phyloP scores from a whole-genome alignment of 2,888 invertebrate species.

The Netelia virgata region DNA sequence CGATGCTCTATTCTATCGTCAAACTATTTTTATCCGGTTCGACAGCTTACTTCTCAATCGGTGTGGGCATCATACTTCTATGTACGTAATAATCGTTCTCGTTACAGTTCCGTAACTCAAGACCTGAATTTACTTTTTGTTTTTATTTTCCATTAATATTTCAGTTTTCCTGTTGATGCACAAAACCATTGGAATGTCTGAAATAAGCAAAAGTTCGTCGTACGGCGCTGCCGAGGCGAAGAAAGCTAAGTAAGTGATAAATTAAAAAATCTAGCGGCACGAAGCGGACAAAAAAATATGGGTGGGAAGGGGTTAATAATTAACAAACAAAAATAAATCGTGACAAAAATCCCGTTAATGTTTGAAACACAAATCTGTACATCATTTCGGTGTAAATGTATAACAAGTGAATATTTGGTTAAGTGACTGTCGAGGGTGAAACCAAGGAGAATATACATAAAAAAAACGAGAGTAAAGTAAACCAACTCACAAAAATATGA shows the following conservation, averaged over 20 bases:
- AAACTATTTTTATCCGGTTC: slow-evolving; percentile 91
- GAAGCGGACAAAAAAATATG: slow-evolving; percentile 22
- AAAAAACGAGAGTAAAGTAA: slow-evolving; percentile 13
- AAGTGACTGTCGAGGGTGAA: slow-evolving; percentile 57
- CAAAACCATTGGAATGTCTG: slow-evolving; percentile 93
- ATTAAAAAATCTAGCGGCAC: slow-evolving; percentile 29
- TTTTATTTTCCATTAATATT: slow-evolving; percentile 81
- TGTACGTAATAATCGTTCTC: slow-evolving; percentile 88
- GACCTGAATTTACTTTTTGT: slow-evolving; percentile 3
- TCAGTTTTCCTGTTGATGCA: slow-evolving; percentile 92
- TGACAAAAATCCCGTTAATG: slow-evolving; percentile 33
- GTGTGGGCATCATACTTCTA: slow-evolving; percentile 89
- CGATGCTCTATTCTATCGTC: slow-evolving; percentile 90
- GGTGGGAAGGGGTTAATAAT: slow-evolving; percentile 21
- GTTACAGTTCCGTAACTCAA: not conserved
- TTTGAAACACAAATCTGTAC: slow-evolving; percentile 57
- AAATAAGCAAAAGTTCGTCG: slow-evolving; percentile 93
- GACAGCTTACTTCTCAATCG: slow-evolving; percentile 89
- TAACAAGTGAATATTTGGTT: slow-evolving; percentile 51
- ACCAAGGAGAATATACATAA: slow-evolving; percentile 36
- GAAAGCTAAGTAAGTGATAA: slow-evolving; percentile 79
- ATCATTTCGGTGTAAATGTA: slow-evolving; percentile 66
- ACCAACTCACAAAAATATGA: slow-evolving; percentile 55
- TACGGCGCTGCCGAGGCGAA: slow-evolving; percentile 90
- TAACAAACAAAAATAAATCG: slow-evolving; percentile 56